Evolutionary conservation across 2,797 vertebrate species (phyloP), one percentile per base, ranked within the genome.

Genomic region (Eulemur mongoz): DNA sequence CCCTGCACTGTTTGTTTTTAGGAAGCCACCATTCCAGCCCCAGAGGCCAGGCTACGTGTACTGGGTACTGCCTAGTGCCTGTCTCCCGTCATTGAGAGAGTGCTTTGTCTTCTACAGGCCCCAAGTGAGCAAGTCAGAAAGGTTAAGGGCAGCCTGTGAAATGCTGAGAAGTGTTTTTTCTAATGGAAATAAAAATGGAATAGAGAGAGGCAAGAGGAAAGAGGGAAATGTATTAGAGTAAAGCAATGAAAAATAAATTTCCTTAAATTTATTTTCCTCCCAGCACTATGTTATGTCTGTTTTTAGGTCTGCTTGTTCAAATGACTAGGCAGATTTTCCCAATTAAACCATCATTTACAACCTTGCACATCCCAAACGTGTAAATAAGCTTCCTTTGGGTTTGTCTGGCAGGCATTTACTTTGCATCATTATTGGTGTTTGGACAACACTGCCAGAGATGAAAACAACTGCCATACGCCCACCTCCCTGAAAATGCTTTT

Each of bases 271-370:
- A 43, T 96, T 94, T 95, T 90, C 57, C 50, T 89, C 27, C 57
- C 70, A 91, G 43, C 27, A 61, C 63, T 72, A 22, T 78, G 57
- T 65, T 78, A 59, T 20, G 45, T 86, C 81, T 93, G 81, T 78
- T 92, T 95, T 96, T 83, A 95, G 69, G 45, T 72, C 20, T 93
- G 78, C 57, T 89, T 94, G 65, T 94, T 92, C 78, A 95, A 69
- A 85, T 94, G 96, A 93, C 89, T 32, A 94, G 86, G 91, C 89
- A 95, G 79, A 82, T 92, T 96, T 97, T 67, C 83, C 84, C 91
- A 97, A 72, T 97, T 95, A 96, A 96, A 91, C 27, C 91, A 87
- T 96, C 89, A 91, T 92, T 97, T 84, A 95, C 65, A 96, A 84
- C 50, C 50, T 25, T 13, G 61, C 63, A 93, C n/a, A 57, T 96